These are phyloP conservation scores for Mya arenaria DNA, from an alignment of 1,140 invertebrate species.

Conservation along the genomic window DNA sequence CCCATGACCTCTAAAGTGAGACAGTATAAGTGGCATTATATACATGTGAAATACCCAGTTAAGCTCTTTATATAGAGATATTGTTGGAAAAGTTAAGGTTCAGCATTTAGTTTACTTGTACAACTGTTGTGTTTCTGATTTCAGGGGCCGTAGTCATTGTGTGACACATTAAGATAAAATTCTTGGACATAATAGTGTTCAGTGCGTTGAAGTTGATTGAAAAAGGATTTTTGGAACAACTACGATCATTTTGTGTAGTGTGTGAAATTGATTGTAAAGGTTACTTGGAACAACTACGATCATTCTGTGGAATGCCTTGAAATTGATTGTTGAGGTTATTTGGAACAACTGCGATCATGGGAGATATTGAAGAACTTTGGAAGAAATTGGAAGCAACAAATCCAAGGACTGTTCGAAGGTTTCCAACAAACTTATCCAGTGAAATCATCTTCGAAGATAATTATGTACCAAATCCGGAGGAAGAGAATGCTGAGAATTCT, in stretches of 20 bases:
- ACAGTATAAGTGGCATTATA: too few species aligned
- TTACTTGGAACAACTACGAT: background rate
- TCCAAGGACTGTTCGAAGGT: background rate
- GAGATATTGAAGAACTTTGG: constrained; percentile 41
- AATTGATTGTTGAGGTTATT: background rate
- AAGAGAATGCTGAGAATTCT: background rate
- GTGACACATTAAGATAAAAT: background rate
- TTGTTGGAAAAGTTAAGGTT: too few species aligned
- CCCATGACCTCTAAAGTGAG: too few species aligned
- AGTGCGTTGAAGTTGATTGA: background rate
- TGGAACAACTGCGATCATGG: background rate
- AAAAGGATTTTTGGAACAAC: background rate
- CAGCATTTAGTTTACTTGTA: too few species aligned
- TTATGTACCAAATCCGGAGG: background rate
- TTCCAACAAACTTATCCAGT: background rate
- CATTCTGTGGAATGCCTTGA: background rate
- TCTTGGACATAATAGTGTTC: background rate
- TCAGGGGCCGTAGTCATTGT: too few species aligned
- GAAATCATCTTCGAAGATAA: background rate
- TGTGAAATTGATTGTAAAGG: background rate
- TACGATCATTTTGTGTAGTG: background rate
- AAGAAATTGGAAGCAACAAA: constrained; percentile 21
- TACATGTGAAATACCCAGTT: too few species aligned
- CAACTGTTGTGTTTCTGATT: too few species aligned
- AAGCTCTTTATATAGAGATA: too few species aligned